A percentile compares a stretch with the other conserved stretches of the same genome.
These are phyloP conservation scores for Scolopax mira DNA, from an alignment of 2,113 vertebrate genomes.

Conservation along the genomic window DNA sequence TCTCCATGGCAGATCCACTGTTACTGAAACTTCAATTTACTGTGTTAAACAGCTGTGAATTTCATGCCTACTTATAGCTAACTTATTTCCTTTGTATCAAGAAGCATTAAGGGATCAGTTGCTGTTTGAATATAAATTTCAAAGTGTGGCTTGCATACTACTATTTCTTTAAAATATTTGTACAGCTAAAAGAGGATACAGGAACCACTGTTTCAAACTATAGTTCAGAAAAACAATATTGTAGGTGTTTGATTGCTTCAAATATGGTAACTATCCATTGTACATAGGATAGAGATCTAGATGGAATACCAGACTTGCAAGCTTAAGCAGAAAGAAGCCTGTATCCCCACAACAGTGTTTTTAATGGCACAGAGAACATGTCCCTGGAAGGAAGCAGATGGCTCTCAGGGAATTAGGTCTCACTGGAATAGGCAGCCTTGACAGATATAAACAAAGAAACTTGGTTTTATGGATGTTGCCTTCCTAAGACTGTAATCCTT, in stretches of 20 bases:
- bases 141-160: background rate
- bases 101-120: background rate
- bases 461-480: background rate
- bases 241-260: background rate
- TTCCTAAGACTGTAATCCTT: background rate
- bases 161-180: background rate
- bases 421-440: background rate
- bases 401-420: background rate
- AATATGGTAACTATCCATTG: background rate
- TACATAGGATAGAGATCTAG: background rate
- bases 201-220: background rate
- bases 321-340: background rate
- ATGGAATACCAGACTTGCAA: background rate
- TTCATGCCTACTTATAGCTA: background rate
- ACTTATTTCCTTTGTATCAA: background rate
- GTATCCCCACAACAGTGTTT: background rate
- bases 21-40: background rate
- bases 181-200: background rate
- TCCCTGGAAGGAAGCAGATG: background rate
- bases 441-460: background rate
- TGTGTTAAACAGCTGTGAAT: background rate
- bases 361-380: background rate
- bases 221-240: background rate
- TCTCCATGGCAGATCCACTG: background rate
- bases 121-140: background rate